These are phyloP conservation scores for Pampusana beccarii DNA, from an alignment of 2,113 vertebrate genomes.

Conservation along the genomic window DNA sequence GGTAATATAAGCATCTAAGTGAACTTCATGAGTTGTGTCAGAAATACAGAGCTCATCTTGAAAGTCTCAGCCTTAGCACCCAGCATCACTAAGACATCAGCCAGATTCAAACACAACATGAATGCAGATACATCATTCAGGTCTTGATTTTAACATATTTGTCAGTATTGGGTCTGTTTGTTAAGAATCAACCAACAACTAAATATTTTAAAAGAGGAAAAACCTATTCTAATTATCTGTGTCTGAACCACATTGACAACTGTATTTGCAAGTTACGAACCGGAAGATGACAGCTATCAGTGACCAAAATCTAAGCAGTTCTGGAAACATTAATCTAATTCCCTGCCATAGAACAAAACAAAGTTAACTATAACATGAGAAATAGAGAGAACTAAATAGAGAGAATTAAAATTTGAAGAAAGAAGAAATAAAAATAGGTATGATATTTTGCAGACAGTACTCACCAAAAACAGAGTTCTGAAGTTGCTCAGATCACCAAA, in stretches of 20 bases:
- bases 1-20: not conserved
- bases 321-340: not conserved
- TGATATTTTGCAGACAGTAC: conserved; percentile 60
- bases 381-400: not conserved
- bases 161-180: not conserved
- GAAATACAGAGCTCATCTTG: not conserved
- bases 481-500: conserved; percentile 93
- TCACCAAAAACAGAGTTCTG: conserved; percentile 91
- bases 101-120: not conserved
- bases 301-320: not conserved
- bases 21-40: not conserved
- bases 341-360: not conserved
- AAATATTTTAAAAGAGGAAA: not conserved
- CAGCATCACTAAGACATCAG: not conserved
- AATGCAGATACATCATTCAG: fast-evolving
- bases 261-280: not conserved
- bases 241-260: not conserved
- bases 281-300: not conserved
- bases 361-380: not conserved
- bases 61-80: not conserved
- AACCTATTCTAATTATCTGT: not conserved
- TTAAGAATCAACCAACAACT: not conserved
- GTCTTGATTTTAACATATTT: not conserved
- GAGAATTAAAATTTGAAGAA: not conserved
- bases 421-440: fast-evolving